These are phyloP conservation scores for Terrapene triunguis DNA, from an alignment of 2,113 vertebrate species.

Conservation along the genomic window DNA sequence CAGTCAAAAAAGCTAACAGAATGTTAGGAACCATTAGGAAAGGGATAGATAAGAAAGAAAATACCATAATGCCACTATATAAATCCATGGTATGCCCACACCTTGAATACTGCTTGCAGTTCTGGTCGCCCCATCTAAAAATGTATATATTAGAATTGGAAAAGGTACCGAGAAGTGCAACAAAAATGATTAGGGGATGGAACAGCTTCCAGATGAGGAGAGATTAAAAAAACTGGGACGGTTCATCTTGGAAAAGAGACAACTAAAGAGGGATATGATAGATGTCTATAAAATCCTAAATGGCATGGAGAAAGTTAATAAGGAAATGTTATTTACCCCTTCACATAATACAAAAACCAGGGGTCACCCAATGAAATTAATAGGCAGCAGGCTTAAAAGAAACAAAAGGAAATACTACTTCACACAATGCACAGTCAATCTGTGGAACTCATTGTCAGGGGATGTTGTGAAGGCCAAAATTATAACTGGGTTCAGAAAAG, in stretches of 20 bases:
- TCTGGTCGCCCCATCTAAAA: neutral
- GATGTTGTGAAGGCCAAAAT: neutral
- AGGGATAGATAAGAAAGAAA: neutral
- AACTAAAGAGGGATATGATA: neutral
- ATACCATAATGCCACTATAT: neutral
- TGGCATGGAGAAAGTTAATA: neutral
- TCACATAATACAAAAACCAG: neutral
- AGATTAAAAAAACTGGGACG: neutral
- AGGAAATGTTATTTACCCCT: neutral
- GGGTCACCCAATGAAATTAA: neutral
- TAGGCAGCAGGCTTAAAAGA: neutral
- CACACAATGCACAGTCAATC: neutral
- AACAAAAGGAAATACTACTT: neutral
- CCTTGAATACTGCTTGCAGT: neutral
- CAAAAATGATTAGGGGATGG: neutral
- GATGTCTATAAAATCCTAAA: neutral
- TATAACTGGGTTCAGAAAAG: neutral
- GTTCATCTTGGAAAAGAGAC: neutral
- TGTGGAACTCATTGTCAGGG: neutral
- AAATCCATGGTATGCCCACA: neutral
- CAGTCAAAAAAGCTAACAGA: neutral
- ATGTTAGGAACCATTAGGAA: neutral
- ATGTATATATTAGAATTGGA: neutral
- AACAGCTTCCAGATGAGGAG: neutral
- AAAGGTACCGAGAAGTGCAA: neutral